Conservation (phyloP, 2,888 invertebrate genomes). For the Nomada flava region DNA sequence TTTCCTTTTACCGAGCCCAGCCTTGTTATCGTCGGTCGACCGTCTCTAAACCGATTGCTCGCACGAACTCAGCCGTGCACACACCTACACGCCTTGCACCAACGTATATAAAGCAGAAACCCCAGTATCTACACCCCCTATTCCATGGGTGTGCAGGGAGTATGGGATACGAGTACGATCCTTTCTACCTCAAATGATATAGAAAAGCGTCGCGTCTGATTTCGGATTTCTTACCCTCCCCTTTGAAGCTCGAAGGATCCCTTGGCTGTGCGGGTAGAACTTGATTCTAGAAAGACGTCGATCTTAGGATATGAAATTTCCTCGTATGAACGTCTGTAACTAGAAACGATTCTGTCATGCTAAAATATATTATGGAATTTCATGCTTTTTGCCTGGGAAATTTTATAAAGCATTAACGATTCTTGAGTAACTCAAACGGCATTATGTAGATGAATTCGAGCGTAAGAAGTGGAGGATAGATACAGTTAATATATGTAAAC, state of each 20-base stretch:
- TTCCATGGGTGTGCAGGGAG: not conserved
- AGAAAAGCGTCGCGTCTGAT: constrained; percentile 41
- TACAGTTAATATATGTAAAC: too few species aligned
- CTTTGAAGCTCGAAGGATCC: constrained; percentile 34
- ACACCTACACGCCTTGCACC: constrained; percentile 29
- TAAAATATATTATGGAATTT: not conserved
- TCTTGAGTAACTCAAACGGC: not conserved
- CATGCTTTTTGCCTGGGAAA: not conserved
- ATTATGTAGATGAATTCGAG: too few species aligned
- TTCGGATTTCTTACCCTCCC: constrained; percentile 40
- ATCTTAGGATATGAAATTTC: constrained; percentile 5
- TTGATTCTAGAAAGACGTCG: constrained; percentile 16
- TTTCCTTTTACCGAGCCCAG: constrained; percentile 60
- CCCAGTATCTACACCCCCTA: not conserved
- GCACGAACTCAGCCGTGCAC: constrained; percentile 57
- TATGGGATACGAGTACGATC: constrained; percentile 23
- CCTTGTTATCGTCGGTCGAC: constrained; percentile 69
- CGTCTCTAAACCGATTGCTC: constrained; percentile 71
- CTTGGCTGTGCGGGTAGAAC: constrained; percentile 16
- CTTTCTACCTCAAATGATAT: constrained; percentile 33
- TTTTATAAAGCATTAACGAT: not conserved
- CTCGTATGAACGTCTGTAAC: not conserved
- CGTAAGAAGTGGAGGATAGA: too few species aligned
- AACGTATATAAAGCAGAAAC: constrained; percentile 1
- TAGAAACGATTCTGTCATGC: not conserved